Evolutionary conservation across 2,797 vertebrate genomes (phyloP).

Genomic region (Hipposideros larvatus): DNA sequence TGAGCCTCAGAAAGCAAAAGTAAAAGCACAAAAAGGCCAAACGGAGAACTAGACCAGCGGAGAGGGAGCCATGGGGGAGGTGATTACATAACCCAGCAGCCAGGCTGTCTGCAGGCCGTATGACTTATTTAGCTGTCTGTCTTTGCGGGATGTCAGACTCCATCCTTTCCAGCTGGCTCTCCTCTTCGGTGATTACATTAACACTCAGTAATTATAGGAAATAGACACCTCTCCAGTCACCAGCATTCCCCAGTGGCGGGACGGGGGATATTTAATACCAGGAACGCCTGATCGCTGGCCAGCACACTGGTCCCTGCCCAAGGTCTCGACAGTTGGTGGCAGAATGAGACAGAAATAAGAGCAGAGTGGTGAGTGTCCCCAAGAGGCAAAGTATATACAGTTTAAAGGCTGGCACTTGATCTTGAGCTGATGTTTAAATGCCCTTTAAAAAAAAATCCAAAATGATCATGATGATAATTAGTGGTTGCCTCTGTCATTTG

Average conservation of each 20-base stretch:
- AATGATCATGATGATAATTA: not conserved
- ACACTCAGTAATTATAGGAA: conserved; percentile 64
- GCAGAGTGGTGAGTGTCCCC: not conserved
- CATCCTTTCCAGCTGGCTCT: conserved; percentile 66
- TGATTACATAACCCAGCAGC: conserved; percentile 70
- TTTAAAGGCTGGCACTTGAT: not conserved
- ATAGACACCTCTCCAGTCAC: conserved; percentile 54
- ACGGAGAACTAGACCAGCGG: not conserved
- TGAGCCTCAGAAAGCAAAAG: conserved; percentile 48
- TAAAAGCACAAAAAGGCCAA: conserved; percentile 46
- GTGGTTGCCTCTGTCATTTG: not conserved
- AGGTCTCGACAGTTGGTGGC: not conserved
- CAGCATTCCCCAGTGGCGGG: conserved; percentile 49
- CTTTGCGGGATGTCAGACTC: conserved; percentile 66
- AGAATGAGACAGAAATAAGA: conserved; percentile 28
- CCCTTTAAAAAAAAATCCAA: not conserved
- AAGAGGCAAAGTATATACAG: not conserved
- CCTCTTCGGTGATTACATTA: conserved; percentile 61
- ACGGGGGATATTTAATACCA: conserved; percentile 40
- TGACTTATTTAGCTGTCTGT: conserved; percentile 75
- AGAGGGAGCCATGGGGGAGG: conserved; percentile 40
- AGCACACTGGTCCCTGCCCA: not conserved
- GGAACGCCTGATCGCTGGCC: not conserved
- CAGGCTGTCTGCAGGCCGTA: conserved; percentile 68
- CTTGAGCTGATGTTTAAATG: not conserved